Evolutionary conservation across 1,140 invertebrate genomes (phyloP).

Genomic region (Papilio dardanus): DNA sequence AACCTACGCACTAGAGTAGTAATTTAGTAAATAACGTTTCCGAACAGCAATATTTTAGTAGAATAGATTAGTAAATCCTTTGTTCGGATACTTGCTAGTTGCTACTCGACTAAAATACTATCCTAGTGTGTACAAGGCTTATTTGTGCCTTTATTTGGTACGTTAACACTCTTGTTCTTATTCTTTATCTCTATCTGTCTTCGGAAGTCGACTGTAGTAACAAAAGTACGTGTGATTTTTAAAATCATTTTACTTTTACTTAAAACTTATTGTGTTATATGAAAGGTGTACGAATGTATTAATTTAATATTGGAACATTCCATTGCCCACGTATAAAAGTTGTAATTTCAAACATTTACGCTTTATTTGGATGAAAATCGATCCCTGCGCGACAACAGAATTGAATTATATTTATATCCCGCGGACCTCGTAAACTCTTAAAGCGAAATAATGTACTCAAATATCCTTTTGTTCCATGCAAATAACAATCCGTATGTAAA

Average conservation of each 20-base stretch:
- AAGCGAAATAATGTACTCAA: conserved; percentile 32
- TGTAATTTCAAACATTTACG: conserved; percentile 17
- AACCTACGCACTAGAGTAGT: too few species aligned
- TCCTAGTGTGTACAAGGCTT: too few species aligned
- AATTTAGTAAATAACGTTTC: too few species aligned
- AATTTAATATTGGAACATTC: not conserved
- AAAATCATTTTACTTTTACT: too few species aligned
- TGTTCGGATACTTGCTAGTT: too few species aligned
- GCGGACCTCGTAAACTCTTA: conserved; percentile 26
- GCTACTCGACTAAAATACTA: too few species aligned
- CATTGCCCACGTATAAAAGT: not conserved
- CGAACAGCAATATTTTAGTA: too few species aligned
- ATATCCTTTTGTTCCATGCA: conserved; percentile 35
- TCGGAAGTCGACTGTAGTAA: not conserved
- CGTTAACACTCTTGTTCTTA: not conserved
- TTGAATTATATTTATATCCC: conserved; percentile 26
- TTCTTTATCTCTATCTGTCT: not conserved
- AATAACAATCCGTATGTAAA: conserved; percentile 34
- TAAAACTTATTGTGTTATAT: not conserved
- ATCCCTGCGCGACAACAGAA: not conserved
- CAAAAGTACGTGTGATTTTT: too few species aligned
- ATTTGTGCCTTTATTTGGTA: not conserved
- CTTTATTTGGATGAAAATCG: conserved; percentile 21
- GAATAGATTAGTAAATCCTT: too few species aligned
- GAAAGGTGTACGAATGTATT: not conserved